phyloP scores from a whole-genome alignment of 2,113 vertebrate species.

The Malaclemys terrapin region DNA sequence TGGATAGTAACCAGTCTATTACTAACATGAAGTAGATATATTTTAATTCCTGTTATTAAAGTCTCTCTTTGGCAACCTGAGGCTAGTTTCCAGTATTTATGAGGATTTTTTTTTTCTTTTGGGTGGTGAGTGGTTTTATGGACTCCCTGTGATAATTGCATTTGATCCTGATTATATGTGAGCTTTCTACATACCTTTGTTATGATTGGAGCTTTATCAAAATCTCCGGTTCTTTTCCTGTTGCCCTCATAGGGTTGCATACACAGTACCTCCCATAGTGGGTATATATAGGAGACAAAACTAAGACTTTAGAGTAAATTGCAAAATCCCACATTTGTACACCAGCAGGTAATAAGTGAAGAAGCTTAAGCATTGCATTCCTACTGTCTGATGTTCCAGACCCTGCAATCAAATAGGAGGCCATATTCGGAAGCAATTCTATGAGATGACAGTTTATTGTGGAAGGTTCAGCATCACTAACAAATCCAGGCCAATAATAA shows the following conservation, averaged over 20 bases:
- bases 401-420: conserved; percentile 64
- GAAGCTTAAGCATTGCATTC: conserved; percentile 59
- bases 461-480: conserved; percentile 24
- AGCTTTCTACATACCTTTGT: background rate
- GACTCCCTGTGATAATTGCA: conserved; percentile 54
- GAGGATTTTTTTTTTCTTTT: conserved; percentile 20
- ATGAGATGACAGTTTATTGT: conserved; percentile 47
- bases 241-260: background rate
- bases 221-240: background rate
- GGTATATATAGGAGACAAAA: background rate
- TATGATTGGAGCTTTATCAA: conserved; percentile 32
- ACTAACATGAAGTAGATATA: background rate
- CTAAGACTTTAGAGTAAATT: conserved; percentile 44
- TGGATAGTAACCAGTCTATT: background rate
- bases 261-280: background rate
- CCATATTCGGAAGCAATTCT: conserved; percentile 61
- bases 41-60: conserved; percentile 39
- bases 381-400: conserved; percentile 65
- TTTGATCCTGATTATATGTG: conserved; percentile 61
- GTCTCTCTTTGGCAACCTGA: conserved; percentile 56
- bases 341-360: conserved; percentile 69
- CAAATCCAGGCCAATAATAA: conserved; percentile 45
- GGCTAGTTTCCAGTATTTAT: conserved; percentile 21
- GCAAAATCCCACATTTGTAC: conserved; percentile 55
- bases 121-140: conserved; percentile 60